Percentiles rank a stretch among this genome's conserved stretches.
Conservation (phyloP, 2,888 invertebrate genomes). For the Hedychridium roseum region DNA sequence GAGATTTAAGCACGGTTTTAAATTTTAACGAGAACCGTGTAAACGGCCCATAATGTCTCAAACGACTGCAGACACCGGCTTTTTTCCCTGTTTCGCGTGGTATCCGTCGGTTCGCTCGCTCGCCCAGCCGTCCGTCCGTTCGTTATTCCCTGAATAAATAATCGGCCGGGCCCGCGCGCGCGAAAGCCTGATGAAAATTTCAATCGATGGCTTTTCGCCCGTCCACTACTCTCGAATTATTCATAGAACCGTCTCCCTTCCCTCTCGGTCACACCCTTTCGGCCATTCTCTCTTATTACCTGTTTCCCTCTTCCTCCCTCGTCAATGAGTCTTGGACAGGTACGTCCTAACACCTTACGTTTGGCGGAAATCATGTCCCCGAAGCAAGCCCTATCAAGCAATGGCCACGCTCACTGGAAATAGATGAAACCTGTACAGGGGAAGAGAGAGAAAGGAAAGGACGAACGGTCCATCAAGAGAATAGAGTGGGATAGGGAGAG, state of each 20-base stretch:
- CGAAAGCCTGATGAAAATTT: conserved; percentile 55
- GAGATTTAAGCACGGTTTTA: conserved; percentile 20
- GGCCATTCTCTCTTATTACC: conserved; percentile 20
- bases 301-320: conserved; percentile 12
- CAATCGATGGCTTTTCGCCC: conserved; percentile 51
- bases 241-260: conserved; percentile 31
- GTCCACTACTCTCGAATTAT: conserved; percentile 40
- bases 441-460: conserved; percentile 15
- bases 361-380: too few relatives aligned
- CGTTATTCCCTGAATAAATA: conserved; percentile 55
- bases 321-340: conserved; percentile 7
- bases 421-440: too few relatives aligned
- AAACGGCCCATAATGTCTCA: conserved; percentile 19
- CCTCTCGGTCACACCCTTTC: conserved; percentile 7
- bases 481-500: conserved; percentile 8
- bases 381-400: too few relatives aligned
- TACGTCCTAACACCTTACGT: too few relatives aligned
- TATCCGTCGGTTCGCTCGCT: conserved; percentile 7
- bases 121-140: conserved; percentile 28
- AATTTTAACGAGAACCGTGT: conserved; percentile 15
- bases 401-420: too few relatives aligned
- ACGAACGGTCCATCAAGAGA: too few relatives aligned
- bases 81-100: conserved; percentile 10
- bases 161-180: conserved; percentile 45
- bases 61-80: conserved; percentile 11